Evolutionary conservation across 1,140 invertebrate genomes (phyloP).

Genomic region (Lerema accius): DNA sequence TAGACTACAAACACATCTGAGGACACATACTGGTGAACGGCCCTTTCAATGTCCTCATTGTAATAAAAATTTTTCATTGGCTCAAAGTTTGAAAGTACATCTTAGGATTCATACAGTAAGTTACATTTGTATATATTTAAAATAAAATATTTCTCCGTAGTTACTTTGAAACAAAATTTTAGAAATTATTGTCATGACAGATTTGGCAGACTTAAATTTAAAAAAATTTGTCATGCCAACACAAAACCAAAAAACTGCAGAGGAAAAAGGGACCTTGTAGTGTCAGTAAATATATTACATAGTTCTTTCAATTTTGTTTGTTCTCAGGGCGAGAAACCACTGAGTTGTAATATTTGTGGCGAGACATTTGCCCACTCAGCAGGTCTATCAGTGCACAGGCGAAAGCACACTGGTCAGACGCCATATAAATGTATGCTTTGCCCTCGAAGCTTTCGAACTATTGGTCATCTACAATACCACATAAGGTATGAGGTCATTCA

Average conservation of each 20-base stretch:
- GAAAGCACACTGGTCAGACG: slow-evolving; percentile 82
- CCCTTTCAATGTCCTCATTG: slow-evolving; percentile 89
- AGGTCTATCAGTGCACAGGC: slow-evolving; percentile 79
- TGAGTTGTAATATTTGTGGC: slow-evolving; percentile 73
- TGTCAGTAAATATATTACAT: neutral
- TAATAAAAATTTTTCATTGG: slow-evolving; percentile 67
- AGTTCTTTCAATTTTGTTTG: slow-evolving; percentile 24
- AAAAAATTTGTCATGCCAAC: too few species aligned
- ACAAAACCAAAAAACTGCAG: too few species aligned
- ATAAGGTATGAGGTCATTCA: slow-evolving; percentile 62
- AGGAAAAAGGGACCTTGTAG: neutral
- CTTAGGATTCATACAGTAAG: slow-evolving; percentile 83
- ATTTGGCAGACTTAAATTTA: too few species aligned
- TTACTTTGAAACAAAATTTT: too few species aligned
- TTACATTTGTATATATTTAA: slow-evolving; percentile 11
- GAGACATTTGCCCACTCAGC: slow-evolving; percentile 81
- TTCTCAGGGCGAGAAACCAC: slow-evolving; percentile 82
- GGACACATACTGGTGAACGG: slow-evolving; percentile 95
- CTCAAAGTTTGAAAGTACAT: slow-evolving; percentile 80
- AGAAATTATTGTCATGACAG: too few species aligned
- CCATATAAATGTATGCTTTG: slow-evolving; percentile 80
- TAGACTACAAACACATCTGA: slow-evolving; percentile 95
- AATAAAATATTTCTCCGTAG: too few species aligned
- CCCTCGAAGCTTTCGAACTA: slow-evolving; percentile 69
- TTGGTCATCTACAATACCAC: slow-evolving; percentile 81